These are phyloP conservation scores for Melanostoma mellinum DNA, from an alignment of 2,888 invertebrate genomes.

Conservation along the genomic window DNA sequence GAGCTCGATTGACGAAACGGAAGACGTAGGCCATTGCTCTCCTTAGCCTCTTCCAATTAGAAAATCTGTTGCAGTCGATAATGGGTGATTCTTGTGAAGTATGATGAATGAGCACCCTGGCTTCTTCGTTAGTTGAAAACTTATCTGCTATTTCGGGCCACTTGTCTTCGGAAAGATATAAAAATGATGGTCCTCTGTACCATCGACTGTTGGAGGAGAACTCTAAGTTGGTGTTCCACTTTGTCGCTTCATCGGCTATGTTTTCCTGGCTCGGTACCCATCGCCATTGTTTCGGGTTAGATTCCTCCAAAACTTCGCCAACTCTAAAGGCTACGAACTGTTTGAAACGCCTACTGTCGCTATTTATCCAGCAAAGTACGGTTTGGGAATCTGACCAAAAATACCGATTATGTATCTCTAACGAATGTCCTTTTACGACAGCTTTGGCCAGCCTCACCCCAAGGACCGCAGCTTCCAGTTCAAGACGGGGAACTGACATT, in stretches of 20 bases:
- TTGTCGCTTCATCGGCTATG: slow-evolving; percentile 25
- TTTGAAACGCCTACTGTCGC: slow-evolving; percentile 9
- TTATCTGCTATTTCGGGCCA: not conserved
- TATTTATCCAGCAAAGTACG: slow-evolving; percentile 1
- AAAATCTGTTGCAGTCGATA: not conserved
- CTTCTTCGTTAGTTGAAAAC: not conserved
- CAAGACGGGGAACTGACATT: slow-evolving; percentile 6
- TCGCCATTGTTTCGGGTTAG: not conserved
- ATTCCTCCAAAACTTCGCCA: slow-evolving; percentile 6
- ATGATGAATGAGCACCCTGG: too few relatives aligned
- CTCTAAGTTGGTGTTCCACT: not conserved
- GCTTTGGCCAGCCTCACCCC: slow-evolving; percentile 6
- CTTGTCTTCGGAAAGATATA: not conserved
- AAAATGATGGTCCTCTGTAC: not conserved
- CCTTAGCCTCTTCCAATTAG: not conserved
- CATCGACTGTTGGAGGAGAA: not conserved
- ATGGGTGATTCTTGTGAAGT: too few relatives aligned
- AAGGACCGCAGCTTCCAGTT: slow-evolving; percentile 20
- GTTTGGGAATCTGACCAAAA: too few relatives aligned
- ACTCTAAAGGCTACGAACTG: not conserved
- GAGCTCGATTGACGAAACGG: not conserved
- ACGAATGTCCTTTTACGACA: not conserved
- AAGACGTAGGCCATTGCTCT: slow-evolving; percentile 4
- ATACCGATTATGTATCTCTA: slow-evolving; percentile 27
- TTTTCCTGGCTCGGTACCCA: slow-evolving; percentile 11